Percentiles rank a stretch among this genome's conserved stretches.
Conservation (phyloP, 2,888 invertebrate genomes). For the Microctonus hyperodae region DNA sequence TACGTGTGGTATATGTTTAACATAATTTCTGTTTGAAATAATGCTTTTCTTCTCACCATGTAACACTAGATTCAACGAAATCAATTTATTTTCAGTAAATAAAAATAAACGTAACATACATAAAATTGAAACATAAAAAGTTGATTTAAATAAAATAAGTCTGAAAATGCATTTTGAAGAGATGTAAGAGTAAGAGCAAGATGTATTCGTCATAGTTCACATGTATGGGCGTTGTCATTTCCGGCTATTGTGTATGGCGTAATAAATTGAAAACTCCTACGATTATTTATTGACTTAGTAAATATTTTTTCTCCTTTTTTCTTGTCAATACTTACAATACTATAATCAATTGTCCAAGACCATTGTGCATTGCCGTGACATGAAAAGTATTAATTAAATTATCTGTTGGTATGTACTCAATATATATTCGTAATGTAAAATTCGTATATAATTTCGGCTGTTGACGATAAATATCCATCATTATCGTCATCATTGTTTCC, state of each 20-base stretch:
- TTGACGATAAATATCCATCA: not conserved
- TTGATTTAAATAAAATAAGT: not conserved
- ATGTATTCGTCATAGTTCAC: not conserved
- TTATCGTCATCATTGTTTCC: not conserved
- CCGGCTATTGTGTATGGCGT: not conserved
- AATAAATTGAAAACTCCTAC: not conserved
- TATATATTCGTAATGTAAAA: not conserved
- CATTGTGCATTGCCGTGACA: too few species aligned
- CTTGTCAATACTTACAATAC: too few species aligned
- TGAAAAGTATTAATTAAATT: too few species aligned
- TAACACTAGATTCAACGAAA: not conserved
- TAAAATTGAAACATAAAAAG: not conserved
- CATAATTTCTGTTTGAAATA: not conserved
- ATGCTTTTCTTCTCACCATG: not conserved
- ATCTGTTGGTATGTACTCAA: too few species aligned
- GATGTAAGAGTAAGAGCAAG: not conserved
- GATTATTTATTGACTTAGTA: not conserved
- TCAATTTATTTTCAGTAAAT: not conserved
- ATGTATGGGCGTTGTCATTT: conserved; percentile 6
- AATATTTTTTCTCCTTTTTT: conserved; percentile 1
- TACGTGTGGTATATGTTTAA: not conserved
- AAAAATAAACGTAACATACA: not conserved
- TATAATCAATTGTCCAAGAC: too few species aligned
- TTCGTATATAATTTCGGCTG: conserved; percentile 27
- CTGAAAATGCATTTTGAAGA: not conserved